A percentile compares a stretch with the other conserved stretches of the same genome.
phyloP scores from a whole-genome alignment of 2,888 invertebrate genomes.

The Abrostola tripartita region DNA sequence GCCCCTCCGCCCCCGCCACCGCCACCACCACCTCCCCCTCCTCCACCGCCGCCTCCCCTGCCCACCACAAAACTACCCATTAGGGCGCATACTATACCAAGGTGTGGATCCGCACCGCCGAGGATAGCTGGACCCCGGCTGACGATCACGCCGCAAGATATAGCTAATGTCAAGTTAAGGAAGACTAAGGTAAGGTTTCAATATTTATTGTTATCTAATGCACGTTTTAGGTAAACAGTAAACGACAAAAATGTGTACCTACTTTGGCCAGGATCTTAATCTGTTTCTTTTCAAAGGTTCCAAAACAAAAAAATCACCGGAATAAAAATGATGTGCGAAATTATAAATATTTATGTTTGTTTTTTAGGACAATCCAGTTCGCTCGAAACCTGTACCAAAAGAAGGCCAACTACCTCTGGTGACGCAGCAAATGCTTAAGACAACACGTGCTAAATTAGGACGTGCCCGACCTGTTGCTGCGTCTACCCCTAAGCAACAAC shows the following conservation, averaged over 20 bases:
- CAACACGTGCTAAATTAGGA: constrained; percentile 83
- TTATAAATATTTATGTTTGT: background rate
- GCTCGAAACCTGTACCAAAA: constrained; percentile 66
- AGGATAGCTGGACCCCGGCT: constrained; percentile 74
- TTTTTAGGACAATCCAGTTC: constrained; percentile 77
- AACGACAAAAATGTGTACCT: too few species aligned
- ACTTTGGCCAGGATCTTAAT: too few species aligned
- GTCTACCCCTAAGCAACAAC: constrained; percentile 83
- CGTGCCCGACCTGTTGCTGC: constrained; percentile 81
- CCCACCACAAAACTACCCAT: constrained; percentile 59
- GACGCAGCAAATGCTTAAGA: constrained; percentile 78
- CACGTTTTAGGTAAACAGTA: too few species aligned
- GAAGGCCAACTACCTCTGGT: constrained; percentile 74
- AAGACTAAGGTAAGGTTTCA: constrained; percentile 74
- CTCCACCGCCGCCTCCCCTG: constrained; percentile 58
- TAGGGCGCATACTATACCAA: constrained; percentile 76
- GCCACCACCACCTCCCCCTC: constrained; percentile 72
- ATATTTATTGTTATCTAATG: too few species aligned
- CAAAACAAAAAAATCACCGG: too few species aligned
- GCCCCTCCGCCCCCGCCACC: constrained; percentile 75
- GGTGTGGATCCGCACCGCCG: constrained; percentile 82
- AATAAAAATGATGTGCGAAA: too few species aligned
- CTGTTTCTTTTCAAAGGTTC: too few species aligned
- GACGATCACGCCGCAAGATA: constrained; percentile 83
- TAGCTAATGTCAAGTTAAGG: constrained; percentile 83